phyloP scores from a whole-genome alignment of 2,888 invertebrate species.

The Cryptus viduatorius region DNA sequence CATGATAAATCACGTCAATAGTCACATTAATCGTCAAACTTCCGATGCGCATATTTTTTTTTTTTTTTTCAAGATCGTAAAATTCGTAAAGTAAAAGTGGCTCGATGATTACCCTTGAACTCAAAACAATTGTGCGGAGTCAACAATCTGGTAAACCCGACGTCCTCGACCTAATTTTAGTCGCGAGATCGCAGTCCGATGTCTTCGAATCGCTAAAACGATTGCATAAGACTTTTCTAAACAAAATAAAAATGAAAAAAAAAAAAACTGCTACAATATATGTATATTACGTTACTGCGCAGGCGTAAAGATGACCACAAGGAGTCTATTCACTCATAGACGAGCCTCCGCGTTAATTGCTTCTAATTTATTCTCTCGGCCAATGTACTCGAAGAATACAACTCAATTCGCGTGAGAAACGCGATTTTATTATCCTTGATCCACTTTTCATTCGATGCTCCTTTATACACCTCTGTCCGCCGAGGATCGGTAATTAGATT shows the following conservation, averaged over 20 bases:
- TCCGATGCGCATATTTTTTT: background rate
- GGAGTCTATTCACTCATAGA: constrained; percentile 1
- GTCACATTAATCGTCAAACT: constrained; percentile 4
- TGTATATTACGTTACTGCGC: background rate
- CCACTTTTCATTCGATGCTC: constrained; percentile 3
- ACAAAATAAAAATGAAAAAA: constrained; percentile 4
- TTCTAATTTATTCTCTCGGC: constrained; percentile 4
- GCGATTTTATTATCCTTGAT: constrained; percentile 6
- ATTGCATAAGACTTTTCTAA: constrained; percentile 27
- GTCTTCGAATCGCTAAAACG: constrained; percentile 35
- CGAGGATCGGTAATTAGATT: background rate
- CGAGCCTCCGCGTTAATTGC: constrained; percentile 30
- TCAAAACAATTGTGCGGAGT: constrained; percentile 67
- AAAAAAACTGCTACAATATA: background rate
- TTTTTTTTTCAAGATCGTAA: background rate
- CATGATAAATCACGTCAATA: background rate
- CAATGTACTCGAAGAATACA: constrained; percentile 15
- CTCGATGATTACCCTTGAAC: constrained; percentile 66
- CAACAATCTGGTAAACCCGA: constrained; percentile 67
- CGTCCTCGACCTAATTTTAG: constrained; percentile 70
- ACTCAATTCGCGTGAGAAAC: background rate
- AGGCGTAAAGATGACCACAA: background rate
- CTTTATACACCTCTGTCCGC: background rate
- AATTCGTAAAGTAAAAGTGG: constrained; percentile 62
- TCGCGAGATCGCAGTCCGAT: constrained; percentile 24